phyloP scores from a whole-genome alignment of 2,113 vertebrate genomes.

The Rhipidura dahli region DNA sequence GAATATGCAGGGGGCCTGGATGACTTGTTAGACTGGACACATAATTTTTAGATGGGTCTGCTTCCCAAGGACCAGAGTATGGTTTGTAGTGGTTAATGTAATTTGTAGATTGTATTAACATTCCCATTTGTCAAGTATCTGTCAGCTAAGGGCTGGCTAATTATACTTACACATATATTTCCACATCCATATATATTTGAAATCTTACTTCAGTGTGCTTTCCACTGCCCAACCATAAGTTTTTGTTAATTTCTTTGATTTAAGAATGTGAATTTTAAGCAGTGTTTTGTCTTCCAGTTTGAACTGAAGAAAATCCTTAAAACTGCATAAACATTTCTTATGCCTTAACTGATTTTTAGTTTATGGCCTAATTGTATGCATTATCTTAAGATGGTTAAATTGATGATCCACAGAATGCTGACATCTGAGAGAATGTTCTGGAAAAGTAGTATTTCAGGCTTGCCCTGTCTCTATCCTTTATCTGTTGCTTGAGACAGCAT shows the following conservation, averaged over 20 bases:
- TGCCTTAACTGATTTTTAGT: neutral
- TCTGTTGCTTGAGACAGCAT: neutral
- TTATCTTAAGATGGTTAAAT: neutral
- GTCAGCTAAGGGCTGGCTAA: neutral
- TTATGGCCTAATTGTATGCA: neutral
- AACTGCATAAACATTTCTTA: neutral
- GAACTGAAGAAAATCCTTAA: neutral
- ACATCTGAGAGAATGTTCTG: neutral
- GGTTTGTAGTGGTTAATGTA: neutral
- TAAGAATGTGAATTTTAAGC: neutral
- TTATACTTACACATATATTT: neutral
- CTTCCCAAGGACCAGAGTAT: neutral
- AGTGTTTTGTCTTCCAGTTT: neutral
- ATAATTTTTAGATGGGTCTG: neutral
- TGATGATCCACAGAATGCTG: neutral
- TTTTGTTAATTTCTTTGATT: neutral
- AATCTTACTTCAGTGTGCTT: neutral
- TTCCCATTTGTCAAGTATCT: neutral
- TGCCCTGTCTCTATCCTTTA: neutral
- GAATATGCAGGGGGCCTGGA: neutral
- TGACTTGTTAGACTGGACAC: neutral
- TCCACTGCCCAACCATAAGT: neutral
- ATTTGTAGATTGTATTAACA: neutral
- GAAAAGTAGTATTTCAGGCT: neutral
- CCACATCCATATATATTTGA: neutral